Percentiles rank a stretch among this genome's conserved stretches.
These are phyloP conservation scores for Mungos mungo DNA, from an alignment of 2,113 vertebrate species.

Conservation along the genomic window DNA sequence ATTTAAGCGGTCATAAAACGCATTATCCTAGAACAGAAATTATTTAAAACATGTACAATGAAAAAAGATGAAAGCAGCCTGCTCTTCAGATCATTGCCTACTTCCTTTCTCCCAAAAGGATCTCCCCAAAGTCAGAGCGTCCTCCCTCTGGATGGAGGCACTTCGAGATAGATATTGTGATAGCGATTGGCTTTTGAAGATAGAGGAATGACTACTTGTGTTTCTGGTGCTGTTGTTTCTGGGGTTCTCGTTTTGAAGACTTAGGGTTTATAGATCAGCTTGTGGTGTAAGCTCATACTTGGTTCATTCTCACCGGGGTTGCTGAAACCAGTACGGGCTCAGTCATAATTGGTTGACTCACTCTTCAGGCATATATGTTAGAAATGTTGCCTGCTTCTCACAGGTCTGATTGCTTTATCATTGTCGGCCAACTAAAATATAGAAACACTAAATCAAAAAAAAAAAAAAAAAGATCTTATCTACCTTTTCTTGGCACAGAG, in stretches of 20 bases:
- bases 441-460: slow-evolving; percentile 28
- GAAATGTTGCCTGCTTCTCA: neutral
- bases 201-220: neutral
- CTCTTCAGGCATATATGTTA: neutral
- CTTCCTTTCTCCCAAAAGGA: neutral
- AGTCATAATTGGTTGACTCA: neutral
- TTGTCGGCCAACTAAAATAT: slow-evolving; percentile 52
- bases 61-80: neutral
- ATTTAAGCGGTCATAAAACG: slow-evolving; percentile 9
- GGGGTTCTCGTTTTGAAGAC: neutral
- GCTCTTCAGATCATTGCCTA: neutral
- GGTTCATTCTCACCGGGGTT: neutral
- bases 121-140: neutral
- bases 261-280: neutral
- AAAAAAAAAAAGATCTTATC: slow-evolving; percentile 56
- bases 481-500: slow-evolving; percentile 56
- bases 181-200: neutral
- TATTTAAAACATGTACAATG: neutral
- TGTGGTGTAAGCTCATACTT: neutral
- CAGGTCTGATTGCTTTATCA: neutral
- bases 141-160: neutral
- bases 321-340: neutral
- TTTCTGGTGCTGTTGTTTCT: neutral
- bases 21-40: neutral
- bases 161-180: neutral